These are phyloP conservation scores for Drosophila dunni DNA, from an alignment of 1,140 invertebrate species.

Conservation along the genomic window DNA sequence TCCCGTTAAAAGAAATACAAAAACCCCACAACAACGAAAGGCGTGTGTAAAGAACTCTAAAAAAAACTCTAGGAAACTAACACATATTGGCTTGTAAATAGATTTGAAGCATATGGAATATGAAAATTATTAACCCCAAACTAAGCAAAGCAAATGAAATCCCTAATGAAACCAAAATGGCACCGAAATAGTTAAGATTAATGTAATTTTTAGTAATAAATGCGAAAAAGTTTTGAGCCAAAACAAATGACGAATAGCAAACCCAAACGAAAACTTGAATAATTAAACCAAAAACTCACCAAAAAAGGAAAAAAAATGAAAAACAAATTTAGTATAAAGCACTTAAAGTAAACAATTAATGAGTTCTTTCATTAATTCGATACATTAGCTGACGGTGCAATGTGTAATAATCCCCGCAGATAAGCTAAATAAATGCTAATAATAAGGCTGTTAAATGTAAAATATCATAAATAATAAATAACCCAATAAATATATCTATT, in stretches of 20 bases:
- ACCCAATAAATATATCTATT: constrained; percentile 40
- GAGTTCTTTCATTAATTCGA: constrained; percentile 4
- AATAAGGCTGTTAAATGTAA: constrained; percentile 84
- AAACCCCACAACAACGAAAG: constrained; percentile 60
- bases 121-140: constrained; percentile 30
- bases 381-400: constrained; percentile 52
- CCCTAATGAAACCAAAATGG: constrained; percentile 21
- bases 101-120: constrained; percentile 63
- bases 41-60: constrained; percentile 39
- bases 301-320: constrained; percentile 19
- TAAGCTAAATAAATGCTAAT: constrained; percentile 78
- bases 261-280: constrained; percentile 61
- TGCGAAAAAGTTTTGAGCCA: constrained; percentile 42
- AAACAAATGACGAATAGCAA: constrained; percentile 48
- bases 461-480: constrained; percentile 79
- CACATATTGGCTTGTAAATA: constrained; percentile 76
- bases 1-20: constrained; percentile 2
- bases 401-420: constrained; percentile 63
- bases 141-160: constrained; percentile 18
- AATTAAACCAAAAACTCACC: constrained; percentile 33
- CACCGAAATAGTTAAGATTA: constrained; percentile 37
- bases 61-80: constrained; percentile 4
- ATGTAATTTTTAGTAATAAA: constrained; percentile 57
- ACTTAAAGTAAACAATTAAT: constrained; percentile 50
- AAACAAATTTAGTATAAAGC: constrained; percentile 44